Percentiles rank a stretch among this genome's conserved stretches.
Conservation (phyloP, 2,888 invertebrate species). For the Catocala sponsa region DNA sequence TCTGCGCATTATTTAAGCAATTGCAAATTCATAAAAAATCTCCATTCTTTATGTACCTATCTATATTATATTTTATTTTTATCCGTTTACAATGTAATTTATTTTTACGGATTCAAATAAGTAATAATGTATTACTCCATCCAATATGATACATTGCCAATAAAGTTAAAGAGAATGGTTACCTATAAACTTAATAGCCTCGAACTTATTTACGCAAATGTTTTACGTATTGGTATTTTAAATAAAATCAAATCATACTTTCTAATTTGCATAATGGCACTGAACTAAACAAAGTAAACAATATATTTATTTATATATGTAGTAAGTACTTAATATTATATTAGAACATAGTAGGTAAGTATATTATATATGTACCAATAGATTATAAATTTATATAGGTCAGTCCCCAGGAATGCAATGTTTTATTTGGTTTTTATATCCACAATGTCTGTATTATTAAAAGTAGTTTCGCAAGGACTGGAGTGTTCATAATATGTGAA, state of each 20-base stretch:
- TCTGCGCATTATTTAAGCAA: not conserved
- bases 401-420: constrained; percentile 10
- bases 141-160: constrained; percentile 8
- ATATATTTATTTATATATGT: too few species aligned
- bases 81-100: too few species aligned
- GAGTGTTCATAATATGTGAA: too few species aligned
- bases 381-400: constrained; percentile 13
- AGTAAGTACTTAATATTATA: constrained; percentile 36
- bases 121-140: constrained; percentile 8
- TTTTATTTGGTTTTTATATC: not conserved
- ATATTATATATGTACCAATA: constrained; percentile 8
- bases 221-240: not conserved
- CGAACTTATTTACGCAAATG: not conserved
- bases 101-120: not conserved
- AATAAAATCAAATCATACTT: not conserved
- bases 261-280: constrained; percentile 1
- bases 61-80: too few species aligned
- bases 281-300: constrained; percentile 16
- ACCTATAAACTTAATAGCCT: not conserved
- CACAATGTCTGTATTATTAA: not conserved
- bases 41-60: too few species aligned
- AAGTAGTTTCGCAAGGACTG: too few species aligned
- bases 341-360: constrained; percentile 16
- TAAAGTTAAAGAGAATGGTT: not conserved
- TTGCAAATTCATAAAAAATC: not conserved